These are phyloP conservation scores for Platalea minor DNA, from an alignment of 2,797 vertebrate species.

Conservation along the genomic window DNA sequence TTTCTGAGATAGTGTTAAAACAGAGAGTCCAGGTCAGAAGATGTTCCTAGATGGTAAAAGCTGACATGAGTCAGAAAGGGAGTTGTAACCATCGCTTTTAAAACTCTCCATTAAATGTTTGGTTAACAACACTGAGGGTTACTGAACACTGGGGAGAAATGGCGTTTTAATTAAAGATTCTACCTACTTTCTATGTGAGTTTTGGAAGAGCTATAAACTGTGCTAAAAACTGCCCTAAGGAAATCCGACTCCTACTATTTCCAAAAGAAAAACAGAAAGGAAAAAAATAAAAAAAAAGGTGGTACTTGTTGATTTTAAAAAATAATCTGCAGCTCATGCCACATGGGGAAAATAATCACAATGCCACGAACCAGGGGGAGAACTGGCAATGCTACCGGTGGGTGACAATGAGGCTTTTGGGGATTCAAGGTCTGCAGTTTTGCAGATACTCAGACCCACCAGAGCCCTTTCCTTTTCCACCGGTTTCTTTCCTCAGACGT, in stretches of 20 bases:
- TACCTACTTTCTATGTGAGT: background rate
- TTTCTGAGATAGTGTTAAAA: background rate
- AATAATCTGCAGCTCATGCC: background rate
- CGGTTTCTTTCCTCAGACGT: background rate
- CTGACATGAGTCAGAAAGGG: background rate
- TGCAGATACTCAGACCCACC: background rate
- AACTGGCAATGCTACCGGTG: background rate
- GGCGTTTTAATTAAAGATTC: background rate
- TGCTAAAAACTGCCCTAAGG: background rate
- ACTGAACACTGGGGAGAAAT: background rate
- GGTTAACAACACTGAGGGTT: background rate
- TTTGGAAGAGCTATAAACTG: background rate
- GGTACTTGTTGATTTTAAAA: background rate
- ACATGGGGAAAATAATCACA: background rate
- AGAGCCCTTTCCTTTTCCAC: background rate
- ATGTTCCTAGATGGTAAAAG: background rate
- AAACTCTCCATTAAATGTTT: background rate
- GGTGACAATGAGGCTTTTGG: background rate
- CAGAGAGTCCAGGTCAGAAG: background rate
- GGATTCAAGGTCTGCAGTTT: background rate
- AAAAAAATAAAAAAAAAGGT: background rate
- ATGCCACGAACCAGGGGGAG: background rate
- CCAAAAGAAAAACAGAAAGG: background rate
- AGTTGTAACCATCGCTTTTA: background rate
- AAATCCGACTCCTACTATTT: background rate